Base-by-base conservation (phyloP, 2,797 vertebrate genomes). In the Molothrus aeneus region DNA sequence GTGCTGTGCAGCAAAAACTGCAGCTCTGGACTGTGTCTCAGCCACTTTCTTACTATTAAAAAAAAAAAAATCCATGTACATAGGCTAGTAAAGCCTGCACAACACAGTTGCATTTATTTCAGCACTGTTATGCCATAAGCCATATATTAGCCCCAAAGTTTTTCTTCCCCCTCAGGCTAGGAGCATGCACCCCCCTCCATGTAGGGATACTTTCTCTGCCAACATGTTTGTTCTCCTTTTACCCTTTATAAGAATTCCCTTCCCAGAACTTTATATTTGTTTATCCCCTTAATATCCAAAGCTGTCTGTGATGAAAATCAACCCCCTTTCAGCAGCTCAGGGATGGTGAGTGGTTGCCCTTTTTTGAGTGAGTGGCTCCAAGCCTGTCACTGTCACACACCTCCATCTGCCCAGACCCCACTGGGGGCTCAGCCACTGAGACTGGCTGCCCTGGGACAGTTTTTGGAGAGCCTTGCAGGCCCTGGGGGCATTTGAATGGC, bases 21-120 rank as follows among this genome's bases (percentile, higher is more conserved):
- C 4, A 21, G 68, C 68, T 95, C 95, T 97, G 95, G 90, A 80
- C 34, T 92, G 56, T 86, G 94, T 95, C 92, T 97, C 90, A 93
- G 88, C n/a, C 93, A 88, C 92, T 86, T 93, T 93, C 80, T 84
- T 50, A 48, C 93, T 90, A 63, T 80, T 13, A 78, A 86, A 92
- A 90, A 90, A 32, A 81, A 86, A 88, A 61, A 50, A 72, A 42
- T 72, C 80, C 15, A 17, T 24, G 51, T 61, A 63, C 2, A 3
- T 51, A 60, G 42, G 14, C 59, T 60, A 80, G 71, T 88, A 94
- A 96, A 95, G 8, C 50, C 70, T 57, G 34, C 56, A 68, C 56
- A 88, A 53, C 59, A 77, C 70, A 56, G 64, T n/a, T 79, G 71
- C 56, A 57, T 86, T 84, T 86, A 50, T 81, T 97, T 94, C 82